phyloP scores from a whole-genome alignment of 53 echinoderm and acorn worm genomes.

The Stichopus horrens region DNA sequence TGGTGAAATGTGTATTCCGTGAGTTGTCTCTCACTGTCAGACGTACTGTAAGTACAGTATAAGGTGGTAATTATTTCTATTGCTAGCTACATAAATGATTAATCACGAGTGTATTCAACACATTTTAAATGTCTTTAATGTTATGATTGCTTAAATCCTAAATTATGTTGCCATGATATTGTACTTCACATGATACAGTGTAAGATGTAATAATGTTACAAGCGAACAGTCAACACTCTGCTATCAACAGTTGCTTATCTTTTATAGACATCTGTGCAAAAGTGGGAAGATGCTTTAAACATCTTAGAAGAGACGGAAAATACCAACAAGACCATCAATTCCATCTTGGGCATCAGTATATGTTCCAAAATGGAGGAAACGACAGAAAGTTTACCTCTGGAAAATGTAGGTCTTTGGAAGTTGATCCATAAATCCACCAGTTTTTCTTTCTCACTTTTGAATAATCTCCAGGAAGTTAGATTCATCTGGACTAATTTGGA shows the following conservation, averaged over 20 bases:
- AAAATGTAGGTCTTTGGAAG: constrained; percentile 63
- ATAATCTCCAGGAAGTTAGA: background rate
- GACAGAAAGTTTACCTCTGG: constrained; percentile 57
- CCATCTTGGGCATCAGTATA: constrained; percentile 61
- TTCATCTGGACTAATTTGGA: background rate
- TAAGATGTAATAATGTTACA: no score
- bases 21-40: no score
- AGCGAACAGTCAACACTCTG: background rate
- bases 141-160: no score
- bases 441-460: background rate
- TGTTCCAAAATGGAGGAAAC: constrained; percentile 51
- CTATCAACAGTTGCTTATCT: background rate
- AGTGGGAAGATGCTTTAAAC: constrained; percentile 89
- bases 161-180: no score
- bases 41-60: no score
- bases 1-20: no score
- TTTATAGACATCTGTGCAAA: constrained; percentile 72
- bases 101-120: no score
- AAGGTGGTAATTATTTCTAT: no score
- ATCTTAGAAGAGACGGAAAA: constrained; percentile 74
- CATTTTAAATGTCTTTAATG: no score
- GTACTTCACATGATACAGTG: no score
- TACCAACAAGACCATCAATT: constrained; percentile 66
- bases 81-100: no score
- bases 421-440: background rate